Conservation (phyloP, 2,113 vertebrate genomes). For the Tyrannus savana region DNA sequence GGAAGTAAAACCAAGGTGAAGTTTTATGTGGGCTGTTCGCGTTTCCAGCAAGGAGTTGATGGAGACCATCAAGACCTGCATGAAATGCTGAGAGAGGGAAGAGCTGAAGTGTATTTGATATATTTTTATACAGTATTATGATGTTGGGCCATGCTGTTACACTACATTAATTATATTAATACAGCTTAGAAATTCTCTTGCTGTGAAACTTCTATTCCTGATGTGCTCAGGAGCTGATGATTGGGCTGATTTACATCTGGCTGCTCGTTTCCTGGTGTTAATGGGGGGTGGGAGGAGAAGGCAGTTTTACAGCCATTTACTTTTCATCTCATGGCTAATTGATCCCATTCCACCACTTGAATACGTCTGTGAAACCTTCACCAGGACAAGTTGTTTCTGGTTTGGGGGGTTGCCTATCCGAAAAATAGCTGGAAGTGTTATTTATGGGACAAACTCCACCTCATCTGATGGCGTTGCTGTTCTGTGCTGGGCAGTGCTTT, state of each 20-base stretch:
- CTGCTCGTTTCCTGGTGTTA: conserved; percentile 6
- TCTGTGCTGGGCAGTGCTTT: not conserved
- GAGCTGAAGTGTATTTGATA: not conserved
- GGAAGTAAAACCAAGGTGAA: not conserved
- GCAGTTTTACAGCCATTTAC: conserved; percentile 15
- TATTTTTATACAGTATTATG: not conserved
- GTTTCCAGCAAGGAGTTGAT: not conserved
- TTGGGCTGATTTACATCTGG: conserved; percentile 36
- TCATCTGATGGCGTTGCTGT: not conserved
- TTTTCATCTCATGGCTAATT: conserved; percentile 43
- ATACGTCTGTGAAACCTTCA: not conserved
- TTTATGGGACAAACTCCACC: not conserved
- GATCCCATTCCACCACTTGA: not conserved
- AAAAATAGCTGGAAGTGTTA: not conserved
- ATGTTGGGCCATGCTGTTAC: not conserved
- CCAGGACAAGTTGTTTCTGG: not conserved
- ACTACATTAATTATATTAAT: conserved; percentile 18
- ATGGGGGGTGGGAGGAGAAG: not conserved
- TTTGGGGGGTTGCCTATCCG: not conserved
- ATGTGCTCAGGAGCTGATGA: not conserved
- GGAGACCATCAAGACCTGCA: not conserved
- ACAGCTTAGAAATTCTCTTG: not conserved
- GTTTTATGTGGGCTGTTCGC: not conserved
- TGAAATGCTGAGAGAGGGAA: not conserved
- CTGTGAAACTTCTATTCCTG: not conserved